Conservation (phyloP, 2,888 invertebrate genomes). For the Ischnus inquisitorius region DNA sequence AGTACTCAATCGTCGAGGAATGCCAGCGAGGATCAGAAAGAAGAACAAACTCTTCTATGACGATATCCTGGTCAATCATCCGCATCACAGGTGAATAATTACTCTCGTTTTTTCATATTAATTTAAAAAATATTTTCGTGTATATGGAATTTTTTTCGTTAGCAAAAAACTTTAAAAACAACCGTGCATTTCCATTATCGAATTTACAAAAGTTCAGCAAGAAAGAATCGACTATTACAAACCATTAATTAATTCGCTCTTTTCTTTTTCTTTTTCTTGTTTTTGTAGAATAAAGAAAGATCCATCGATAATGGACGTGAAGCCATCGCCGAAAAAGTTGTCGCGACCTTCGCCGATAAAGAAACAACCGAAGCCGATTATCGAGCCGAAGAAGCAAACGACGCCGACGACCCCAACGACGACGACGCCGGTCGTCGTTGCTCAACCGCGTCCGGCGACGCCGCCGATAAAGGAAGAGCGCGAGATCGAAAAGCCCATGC, state of each 20-base stretch:
- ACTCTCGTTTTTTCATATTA: background rate
- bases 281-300: constrained; percentile 82
- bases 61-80: constrained; percentile 94
- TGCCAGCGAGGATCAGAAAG: constrained; percentile 96
- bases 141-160: background rate
- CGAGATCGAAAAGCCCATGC: constrained; percentile 79
- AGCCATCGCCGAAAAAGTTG: constrained; percentile 89
- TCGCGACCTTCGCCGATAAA: constrained; percentile 87
- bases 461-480: constrained; percentile 83
- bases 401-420: background rate
- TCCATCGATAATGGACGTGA: constrained; percentile 78
- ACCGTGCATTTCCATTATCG: too few relatives aligned
- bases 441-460: constrained; percentile 73
- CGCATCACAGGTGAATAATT: constrained; percentile 88
- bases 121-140: background rate
- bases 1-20: constrained; percentile 93
- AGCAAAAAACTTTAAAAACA: too few relatives aligned
- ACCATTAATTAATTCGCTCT: background rate
- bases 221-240: background rate
- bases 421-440: constrained; percentile 44
- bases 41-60: constrained; percentile 96
- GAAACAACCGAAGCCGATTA: constrained; percentile 74
- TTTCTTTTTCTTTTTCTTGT: background rate
- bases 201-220: background rate
- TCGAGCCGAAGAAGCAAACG: constrained; percentile 75